phyloP scores from a whole-genome alignment of 2,797 vertebrate species.

The Acipenser oxyrinchus region DNA sequence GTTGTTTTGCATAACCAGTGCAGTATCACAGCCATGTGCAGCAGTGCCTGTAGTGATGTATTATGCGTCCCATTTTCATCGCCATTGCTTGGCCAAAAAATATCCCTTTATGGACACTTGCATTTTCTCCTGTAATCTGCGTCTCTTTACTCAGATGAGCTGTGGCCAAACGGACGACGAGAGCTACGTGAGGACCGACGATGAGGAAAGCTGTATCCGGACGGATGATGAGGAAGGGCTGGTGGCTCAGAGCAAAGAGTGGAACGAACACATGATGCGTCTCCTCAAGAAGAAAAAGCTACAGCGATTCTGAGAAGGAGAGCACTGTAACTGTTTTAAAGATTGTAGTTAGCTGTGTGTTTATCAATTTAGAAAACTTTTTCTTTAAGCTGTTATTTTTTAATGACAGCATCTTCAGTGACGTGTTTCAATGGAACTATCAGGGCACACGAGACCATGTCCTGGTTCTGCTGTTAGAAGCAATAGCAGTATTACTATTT shows the following conservation, averaged over 20 bases:
- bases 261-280: conserved; percentile 46
- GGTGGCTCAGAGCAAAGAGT: conserved; percentile 40
- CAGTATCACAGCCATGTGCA: no score
- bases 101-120: no score
- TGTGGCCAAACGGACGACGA: conserved; percentile 59
- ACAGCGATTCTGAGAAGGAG: conserved; percentile 49
- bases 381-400: conserved; percentile 50
- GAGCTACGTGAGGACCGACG: conserved; percentile 47
- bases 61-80: no score
- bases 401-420: conserved; percentile 52
- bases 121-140: not conserved
- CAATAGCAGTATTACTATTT: conserved; percentile 32
- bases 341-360: conserved; percentile 66
- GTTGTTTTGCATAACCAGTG: no score
- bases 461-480: conserved; percentile 34
- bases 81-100: no score
- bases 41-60: no score
- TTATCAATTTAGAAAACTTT: conserved; percentile 39
- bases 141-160: conserved; percentile 50
- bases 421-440: conserved; percentile 47
- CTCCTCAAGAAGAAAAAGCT: conserved; percentile 43
- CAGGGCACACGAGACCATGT: conserved; percentile 35
- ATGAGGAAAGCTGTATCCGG: conserved; percentile 40
- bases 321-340: conserved; percentile 63
- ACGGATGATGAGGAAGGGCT: conserved; percentile 44